Percentiles rank a stretch among this genome's conserved stretches.
Evolutionary conservation across 2,888 invertebrate genomes (phyloP).

Genomic region (Operophtera brumata): DNA sequence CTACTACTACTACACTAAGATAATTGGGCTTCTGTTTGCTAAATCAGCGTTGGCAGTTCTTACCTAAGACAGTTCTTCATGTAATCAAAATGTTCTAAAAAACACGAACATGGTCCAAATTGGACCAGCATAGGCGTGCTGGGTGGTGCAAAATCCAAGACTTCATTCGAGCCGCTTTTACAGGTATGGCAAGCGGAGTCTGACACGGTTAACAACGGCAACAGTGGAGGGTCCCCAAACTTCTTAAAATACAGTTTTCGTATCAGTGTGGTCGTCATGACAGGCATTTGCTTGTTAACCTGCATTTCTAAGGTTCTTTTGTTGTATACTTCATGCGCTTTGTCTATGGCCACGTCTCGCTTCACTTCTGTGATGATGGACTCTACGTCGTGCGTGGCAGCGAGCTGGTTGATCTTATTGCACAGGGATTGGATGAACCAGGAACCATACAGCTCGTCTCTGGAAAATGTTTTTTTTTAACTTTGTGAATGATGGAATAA

Average conservation of each 20-base stretch:
- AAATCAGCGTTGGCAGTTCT: constrained; percentile 11
- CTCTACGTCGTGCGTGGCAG: constrained; percentile 51
- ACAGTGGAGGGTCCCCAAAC: constrained; percentile 49
- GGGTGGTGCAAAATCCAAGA: constrained; percentile 31
- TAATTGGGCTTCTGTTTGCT: no score
- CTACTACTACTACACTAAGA: no score
- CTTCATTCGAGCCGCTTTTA: constrained; percentile 29
- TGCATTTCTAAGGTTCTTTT: constrained; percentile 44
- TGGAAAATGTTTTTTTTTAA: constrained; percentile 14
- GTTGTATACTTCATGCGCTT: constrained; percentile 45
- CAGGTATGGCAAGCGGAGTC: constrained; percentile 16
- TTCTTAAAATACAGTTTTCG: constrained; percentile 55
- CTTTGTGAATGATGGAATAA: no score
- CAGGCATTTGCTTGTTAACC: constrained; percentile 45
- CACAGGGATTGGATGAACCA: constrained; percentile 70
- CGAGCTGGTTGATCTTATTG: constrained; percentile 49
- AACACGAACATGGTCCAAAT: constrained; percentile 49
- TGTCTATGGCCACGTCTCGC: constrained; percentile 58
- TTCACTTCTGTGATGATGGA: constrained; percentile 63
- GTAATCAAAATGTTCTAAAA: constrained; percentile 50
- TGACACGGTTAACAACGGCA: constrained; percentile 32
- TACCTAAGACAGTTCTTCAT: constrained; percentile 52
- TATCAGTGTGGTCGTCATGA: constrained; percentile 46
- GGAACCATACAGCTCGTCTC: constrained; percentile 45
- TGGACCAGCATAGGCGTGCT: constrained; percentile 39